Conservation (phyloP, 2,888 invertebrate species). For the Morpho deidamia region DNA sequence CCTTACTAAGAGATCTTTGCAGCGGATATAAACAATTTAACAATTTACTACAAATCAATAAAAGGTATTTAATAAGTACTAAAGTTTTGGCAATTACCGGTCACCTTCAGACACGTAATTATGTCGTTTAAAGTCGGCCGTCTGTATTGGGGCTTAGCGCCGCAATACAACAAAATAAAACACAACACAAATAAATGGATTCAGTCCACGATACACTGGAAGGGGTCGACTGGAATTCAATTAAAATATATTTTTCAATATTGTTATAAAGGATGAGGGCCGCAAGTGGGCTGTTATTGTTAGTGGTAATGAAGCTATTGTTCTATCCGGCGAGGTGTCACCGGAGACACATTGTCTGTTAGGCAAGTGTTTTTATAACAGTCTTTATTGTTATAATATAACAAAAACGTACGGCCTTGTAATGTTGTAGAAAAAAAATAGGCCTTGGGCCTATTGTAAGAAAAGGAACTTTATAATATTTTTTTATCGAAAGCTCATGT, state of each 20-base stretch:
- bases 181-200: conserved; percentile 27
- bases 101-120: too few species aligned
- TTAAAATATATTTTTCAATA: conserved; percentile 44
- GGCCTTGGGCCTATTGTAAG: background rate
- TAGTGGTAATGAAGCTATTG: conserved; percentile 64
- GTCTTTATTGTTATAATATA: conserved; percentile 39
- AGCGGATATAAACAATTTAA: too few species aligned
- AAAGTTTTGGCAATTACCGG: too few species aligned
- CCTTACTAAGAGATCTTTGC: too few species aligned
- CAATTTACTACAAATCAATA: too few species aligned
- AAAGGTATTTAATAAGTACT: too few species aligned
- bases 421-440: background rate
- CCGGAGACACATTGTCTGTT: conserved; percentile 54
- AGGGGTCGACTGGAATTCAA: conserved; percentile 32
- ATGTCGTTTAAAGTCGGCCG: too few species aligned
- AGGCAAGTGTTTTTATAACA: conserved; percentile 51
- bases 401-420: conserved; percentile 12
- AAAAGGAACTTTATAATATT: background rate
- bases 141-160: too few species aligned
- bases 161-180: conserved; percentile 26
- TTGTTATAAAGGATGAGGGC: conserved; percentile 36
- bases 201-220: conserved; percentile 21
- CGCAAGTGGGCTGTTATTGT: conserved; percentile 56
- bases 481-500: background rate
- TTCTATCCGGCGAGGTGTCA: conserved; percentile 54